Evolutionary conservation across 2,888 invertebrate species (phyloP).

Genomic region (Drosophila ezoana): DNA sequence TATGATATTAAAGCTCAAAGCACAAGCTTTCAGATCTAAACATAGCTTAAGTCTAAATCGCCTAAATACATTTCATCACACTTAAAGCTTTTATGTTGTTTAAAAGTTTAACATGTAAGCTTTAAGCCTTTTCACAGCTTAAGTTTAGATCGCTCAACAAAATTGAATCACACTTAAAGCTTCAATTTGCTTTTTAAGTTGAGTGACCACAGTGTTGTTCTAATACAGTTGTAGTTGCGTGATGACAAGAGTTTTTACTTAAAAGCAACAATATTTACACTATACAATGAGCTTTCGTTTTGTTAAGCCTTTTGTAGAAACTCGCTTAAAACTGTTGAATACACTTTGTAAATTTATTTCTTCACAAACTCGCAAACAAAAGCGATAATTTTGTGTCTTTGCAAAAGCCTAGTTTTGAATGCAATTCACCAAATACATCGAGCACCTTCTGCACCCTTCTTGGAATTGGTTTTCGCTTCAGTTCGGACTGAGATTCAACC

Average conservation of each 20-base stretch:
- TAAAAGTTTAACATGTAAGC: neutral
- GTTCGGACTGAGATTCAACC: slow-evolving; percentile 5
- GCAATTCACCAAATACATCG: neutral
- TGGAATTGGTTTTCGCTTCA: slow-evolving; percentile 2
- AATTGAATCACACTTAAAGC: too few relatives aligned
- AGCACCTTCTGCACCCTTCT: neutral
- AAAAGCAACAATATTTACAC: neutral
- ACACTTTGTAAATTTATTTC: too few relatives aligned
- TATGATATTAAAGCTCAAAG: too few relatives aligned
- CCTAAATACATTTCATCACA: too few relatives aligned
- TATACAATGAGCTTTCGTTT: neutral
- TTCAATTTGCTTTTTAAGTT: neutral
- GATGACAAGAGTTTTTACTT: neutral
- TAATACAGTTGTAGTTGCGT: neutral
- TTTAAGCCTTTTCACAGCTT: too few relatives aligned
- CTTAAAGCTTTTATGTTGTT: too few relatives aligned
- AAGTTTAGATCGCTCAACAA: too few relatives aligned
- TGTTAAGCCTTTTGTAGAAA: neutral
- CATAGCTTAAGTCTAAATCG: too few relatives aligned
- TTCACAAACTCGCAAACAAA: too few relatives aligned
- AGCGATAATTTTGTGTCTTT: too few relatives aligned
- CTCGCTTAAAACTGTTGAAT: neutral
- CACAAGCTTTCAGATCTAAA: too few relatives aligned
- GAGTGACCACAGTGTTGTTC: neutral
- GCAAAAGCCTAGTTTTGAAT: neutral